A percentile compares a stretch with the other conserved stretches of the same genome.
Conservation (phyloP, 1,140 invertebrate genomes). For the Drosophila seguyi region DNA sequence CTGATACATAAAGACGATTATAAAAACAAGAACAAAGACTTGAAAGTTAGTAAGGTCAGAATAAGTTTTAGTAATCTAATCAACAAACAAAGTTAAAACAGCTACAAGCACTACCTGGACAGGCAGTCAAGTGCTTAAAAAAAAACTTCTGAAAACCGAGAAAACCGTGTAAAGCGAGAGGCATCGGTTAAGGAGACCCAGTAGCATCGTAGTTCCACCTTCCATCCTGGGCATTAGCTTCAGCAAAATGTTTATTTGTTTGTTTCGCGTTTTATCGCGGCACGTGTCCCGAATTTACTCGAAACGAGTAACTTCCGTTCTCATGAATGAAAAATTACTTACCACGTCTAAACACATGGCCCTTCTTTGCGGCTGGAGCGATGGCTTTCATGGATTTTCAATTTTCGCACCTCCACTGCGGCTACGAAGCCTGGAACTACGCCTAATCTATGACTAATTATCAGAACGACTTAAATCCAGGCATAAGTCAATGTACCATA, state of each 20-base stretch:
- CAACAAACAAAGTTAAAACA: background rate
- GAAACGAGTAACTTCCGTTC: slow-evolving; percentile 63
- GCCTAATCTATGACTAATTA: slow-evolving; percentile 62
- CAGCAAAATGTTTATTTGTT: slow-evolving; percentile 42
- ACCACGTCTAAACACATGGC: slow-evolving; percentile 30
- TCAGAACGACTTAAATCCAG: slow-evolving; percentile 19
- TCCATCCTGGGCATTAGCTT: background rate
- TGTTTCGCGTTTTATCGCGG: slow-evolving; percentile 43
- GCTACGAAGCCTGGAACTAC: background rate
- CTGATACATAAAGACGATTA: background rate
- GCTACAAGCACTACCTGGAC: background rate
- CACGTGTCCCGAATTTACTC: slow-evolving; percentile 66
- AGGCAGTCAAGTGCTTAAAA: slow-evolving; percentile 11
- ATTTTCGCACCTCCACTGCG: slow-evolving; percentile 40
- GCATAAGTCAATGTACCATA: slow-evolving; percentile 52
- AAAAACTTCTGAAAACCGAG: slow-evolving; percentile 22
- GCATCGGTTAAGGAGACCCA: background rate
- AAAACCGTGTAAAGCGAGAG: slow-evolving; percentile 22
- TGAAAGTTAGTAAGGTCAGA: background rate
- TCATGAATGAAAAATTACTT: slow-evolving; percentile 67
- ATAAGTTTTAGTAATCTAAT: background rate
- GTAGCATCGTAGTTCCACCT: slow-evolving; percentile 2
- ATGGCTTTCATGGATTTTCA: slow-evolving; percentile 56
- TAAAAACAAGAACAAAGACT: too few relatives aligned
- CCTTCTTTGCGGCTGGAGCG: background rate